Evolutionary conservation across 30 jellyfish, hydroid and myxozoan genomes (phyloP).

Genomic region (Chrysaora quinquecirrha): DNA sequence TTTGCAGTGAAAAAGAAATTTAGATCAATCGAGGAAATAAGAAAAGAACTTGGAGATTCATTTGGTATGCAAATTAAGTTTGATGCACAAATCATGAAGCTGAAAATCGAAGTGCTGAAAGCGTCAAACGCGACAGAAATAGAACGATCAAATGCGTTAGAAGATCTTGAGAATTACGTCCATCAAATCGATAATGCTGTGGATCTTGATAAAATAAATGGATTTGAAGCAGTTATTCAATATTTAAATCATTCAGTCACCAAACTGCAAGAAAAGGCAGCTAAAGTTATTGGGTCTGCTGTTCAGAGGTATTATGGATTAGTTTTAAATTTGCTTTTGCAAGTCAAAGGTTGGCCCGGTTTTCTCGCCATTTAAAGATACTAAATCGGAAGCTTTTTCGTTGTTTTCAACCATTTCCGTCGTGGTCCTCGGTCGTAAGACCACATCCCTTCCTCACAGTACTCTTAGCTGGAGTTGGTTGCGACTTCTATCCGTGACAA

Average conservation of each 20-base stretch:
- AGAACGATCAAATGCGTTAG: slow-evolving; percentile 64
- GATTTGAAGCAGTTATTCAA: slow-evolving; percentile 67
- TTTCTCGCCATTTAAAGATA: too few relatives aligned
- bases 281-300: slow-evolving; percentile 96
- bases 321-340: too few relatives aligned
- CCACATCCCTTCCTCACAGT: too few relatives aligned
- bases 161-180: slow-evolving; percentile 81
- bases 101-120: slow-evolving; percentile 36
- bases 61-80: slow-evolving; percentile 65
- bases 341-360: too few relatives aligned
- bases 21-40: slow-evolving; percentile 83
- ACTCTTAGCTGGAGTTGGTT: too few relatives aligned
- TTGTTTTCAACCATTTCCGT: too few relatives aligned
- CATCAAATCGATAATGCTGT: slow-evolving; percentile 92
- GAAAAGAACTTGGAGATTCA: slow-evolving; percentile 72
- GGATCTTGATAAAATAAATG: slow-evolving; percentile 86
- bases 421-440: too few relatives aligned
- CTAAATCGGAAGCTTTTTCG: too few relatives aligned
- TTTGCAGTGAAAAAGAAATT: slow-evolving; percentile 58
- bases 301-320: slow-evolving; percentile 88
- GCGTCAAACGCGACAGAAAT: slow-evolving; percentile 49
- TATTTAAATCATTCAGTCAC: slow-evolving; percentile 62
- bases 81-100: slow-evolving; percentile 84
- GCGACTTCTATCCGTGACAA: too few relatives aligned
- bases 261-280: slow-evolving; percentile 87